Percentiles rank a stretch among this genome's conserved stretches.
Conservation (phyloP, 2,113 vertebrate genomes). For the Anguilla rostrata region DNA sequence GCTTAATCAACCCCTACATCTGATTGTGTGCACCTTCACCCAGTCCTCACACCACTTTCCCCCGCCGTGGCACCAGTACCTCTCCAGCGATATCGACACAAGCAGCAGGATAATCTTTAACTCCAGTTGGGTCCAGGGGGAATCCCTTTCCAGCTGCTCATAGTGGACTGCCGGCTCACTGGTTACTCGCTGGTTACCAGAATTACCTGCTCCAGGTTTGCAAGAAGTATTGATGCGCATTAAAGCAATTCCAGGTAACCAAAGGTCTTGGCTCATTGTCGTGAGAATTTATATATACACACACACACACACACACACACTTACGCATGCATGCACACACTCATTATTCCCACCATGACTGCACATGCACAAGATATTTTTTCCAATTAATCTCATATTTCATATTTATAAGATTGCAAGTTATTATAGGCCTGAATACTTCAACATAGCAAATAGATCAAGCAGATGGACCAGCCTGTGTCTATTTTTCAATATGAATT, state of each 20-base stretch:
- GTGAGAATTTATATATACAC: neutral
- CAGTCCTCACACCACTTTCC: neutral
- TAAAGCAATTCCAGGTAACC: neutral
- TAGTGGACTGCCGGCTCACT: neutral
- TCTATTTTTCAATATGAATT: too few relatives aligned
- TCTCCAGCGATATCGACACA: conserved; percentile 29
- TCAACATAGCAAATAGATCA: too few relatives aligned
- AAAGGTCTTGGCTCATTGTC: neutral
- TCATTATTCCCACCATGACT: too few relatives aligned
- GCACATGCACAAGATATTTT: too few relatives aligned
- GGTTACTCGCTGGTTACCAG: neutral
- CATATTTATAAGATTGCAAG: too few relatives aligned
- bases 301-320: neutral
- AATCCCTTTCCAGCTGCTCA: conserved; percentile 31
- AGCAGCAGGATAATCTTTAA: conserved; percentile 37
- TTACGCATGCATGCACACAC: too few relatives aligned
- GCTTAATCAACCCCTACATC: too few relatives aligned
- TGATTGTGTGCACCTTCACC: neutral
- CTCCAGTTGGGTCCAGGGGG: conserved; percentile 24
- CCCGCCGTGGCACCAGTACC: conserved; percentile 23
- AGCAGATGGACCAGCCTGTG: too few relatives aligned
- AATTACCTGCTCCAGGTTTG: neutral
- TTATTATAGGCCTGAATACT: too few relatives aligned
- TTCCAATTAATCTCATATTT: too few relatives aligned
- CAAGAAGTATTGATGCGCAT: conserved; percentile 9